Evolutionary conservation across 2,888 invertebrate genomes (phyloP), one percentile per base, ranked within the genome.

Genomic region (Macrostomum cliftonense): DNA sequence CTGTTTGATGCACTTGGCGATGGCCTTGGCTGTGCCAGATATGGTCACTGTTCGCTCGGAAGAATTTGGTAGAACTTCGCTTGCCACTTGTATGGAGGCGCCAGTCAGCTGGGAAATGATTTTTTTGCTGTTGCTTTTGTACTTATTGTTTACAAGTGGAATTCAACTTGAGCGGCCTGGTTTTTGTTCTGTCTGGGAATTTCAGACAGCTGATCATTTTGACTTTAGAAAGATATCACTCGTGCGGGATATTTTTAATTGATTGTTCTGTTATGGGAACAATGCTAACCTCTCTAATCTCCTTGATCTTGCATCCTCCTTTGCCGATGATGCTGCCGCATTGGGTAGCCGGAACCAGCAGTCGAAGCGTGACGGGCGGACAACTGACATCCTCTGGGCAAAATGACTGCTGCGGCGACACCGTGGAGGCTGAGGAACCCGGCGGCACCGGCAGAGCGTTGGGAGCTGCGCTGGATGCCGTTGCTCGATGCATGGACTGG

Each of bases 321-420:
- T 97, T 97, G 68, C 97, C 97, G 73, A 97, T 97, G 65, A 97
- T 79, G 37, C 93, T 95, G 61, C 97, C 97, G 75, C 97, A 97
- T 74, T 99, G 97, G 61, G 89, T 91, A 50, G 97, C 97, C 46
- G 97, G 97, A 61, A 97, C 91, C 69, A 97, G 93, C 68, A 97
- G 80, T 58, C 95, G 81, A 64, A 99, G 78, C 13, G 89, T 89
- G 70, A 91, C 88, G 44, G 93, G 93, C 44, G 93, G 87, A 67
- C 63, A 39, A 60, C 61, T 62, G 13, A 52, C 42, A n/a, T 52
- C 51, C 9, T 51, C 37, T 9, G 28, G 28, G 40, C 9, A 5
- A 2, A 52, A 64, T 63, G 2, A 62, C 55, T 57, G 50, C 52
- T 55, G 28, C 12, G 17, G 36, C 43, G 17, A 12, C 16, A 7